These are phyloP conservation scores for Eucriotettix oculatus DNA, from an alignment of 2,888 invertebrate genomes.

Conservation along the genomic window DNA sequence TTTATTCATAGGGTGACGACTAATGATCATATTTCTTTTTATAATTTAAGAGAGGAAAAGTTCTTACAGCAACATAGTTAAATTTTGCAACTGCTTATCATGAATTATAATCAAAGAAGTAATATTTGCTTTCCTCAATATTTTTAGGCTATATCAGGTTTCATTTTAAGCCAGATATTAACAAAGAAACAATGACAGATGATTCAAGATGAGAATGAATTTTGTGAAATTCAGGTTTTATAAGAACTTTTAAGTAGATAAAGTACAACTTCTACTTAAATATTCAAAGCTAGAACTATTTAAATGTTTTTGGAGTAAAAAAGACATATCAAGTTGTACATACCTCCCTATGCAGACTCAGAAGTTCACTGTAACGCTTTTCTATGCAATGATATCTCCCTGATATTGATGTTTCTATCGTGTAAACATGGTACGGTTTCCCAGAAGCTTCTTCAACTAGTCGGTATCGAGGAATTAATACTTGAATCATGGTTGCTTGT, in stretches of 20 bases:
- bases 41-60: too few relatives aligned
- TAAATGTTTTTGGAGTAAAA: too few relatives aligned
- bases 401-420: conserved; percentile 26
- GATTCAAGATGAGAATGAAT: neutral
- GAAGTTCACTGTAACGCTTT: conserved; percentile 38
- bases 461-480: conserved; percentile 26
- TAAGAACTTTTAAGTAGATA: neutral
- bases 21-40: too few relatives aligned
- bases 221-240: neutral
- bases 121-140: too few relatives aligned
- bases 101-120: too few relatives aligned
- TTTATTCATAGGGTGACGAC: too few relatives aligned
- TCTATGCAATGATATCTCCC: conserved; percentile 27
- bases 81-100: too few relatives aligned
- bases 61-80: too few relatives aligned
- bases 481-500: conserved; percentile 20
- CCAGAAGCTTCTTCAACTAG: conserved; percentile 26
- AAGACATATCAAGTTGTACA: neutral
- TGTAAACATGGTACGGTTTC: conserved; percentile 30
- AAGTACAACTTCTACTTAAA: neutral
- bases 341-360: conserved; percentile 36
- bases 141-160: too few relatives aligned
- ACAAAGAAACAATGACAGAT: too few relatives aligned
- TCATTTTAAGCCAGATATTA: too few relatives aligned
- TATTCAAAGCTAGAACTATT: too few relatives aligned